Percentiles rank a stretch among this genome's conserved stretches.
Conservation (phyloP, 1,140 invertebrate genomes). For the Hermetia illucens region DNA sequence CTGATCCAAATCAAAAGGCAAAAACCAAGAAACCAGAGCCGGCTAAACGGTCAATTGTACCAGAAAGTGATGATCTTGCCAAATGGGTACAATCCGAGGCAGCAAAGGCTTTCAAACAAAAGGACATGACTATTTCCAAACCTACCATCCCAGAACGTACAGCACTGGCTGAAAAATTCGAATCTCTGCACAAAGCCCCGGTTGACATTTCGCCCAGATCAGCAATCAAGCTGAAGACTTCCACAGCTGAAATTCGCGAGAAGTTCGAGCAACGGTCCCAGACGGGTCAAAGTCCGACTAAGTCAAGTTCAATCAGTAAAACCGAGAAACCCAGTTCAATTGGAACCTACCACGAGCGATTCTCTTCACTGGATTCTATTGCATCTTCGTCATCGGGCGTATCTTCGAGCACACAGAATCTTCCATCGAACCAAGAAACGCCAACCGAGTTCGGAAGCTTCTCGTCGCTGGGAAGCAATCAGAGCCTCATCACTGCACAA, state of each 20-base stretch:
- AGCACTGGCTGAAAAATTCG: too few relatives aligned
- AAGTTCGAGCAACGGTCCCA: conserved; percentile 20
- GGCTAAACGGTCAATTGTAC: neutral
- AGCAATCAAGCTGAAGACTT: conserved; percentile 9
- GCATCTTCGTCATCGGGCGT: conserved; percentile 27
- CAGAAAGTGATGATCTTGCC: conserved; percentile 8
- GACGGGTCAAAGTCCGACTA: conserved; percentile 4
- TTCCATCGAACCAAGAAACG: conserved; percentile 25
- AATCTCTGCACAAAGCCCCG: too few relatives aligned
- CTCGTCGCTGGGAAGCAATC: conserved; percentile 29
- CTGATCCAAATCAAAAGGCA: conserved; percentile 16
- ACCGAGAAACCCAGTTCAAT: too few relatives aligned
- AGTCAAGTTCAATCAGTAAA: conserved; percentile 6
- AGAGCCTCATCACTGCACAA: conserved; percentile 28
- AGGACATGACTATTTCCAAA: too few relatives aligned
- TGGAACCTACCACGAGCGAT: conserved; percentile 23
- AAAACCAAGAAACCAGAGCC: conserved; percentile 8
- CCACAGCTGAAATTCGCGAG: conserved; percentile 23
- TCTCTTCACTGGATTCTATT: conserved; percentile 27
- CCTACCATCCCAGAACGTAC: too few relatives aligned
- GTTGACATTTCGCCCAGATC: too few relatives aligned
- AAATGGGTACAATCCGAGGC: conserved; percentile 13
- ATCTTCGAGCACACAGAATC: conserved; percentile 24
- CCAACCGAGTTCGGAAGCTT: conserved; percentile 28
- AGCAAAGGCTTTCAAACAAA: conserved; percentile 9